Conservation (phyloP, 2,888 invertebrate species). For the Tiphia femorata region DNA sequence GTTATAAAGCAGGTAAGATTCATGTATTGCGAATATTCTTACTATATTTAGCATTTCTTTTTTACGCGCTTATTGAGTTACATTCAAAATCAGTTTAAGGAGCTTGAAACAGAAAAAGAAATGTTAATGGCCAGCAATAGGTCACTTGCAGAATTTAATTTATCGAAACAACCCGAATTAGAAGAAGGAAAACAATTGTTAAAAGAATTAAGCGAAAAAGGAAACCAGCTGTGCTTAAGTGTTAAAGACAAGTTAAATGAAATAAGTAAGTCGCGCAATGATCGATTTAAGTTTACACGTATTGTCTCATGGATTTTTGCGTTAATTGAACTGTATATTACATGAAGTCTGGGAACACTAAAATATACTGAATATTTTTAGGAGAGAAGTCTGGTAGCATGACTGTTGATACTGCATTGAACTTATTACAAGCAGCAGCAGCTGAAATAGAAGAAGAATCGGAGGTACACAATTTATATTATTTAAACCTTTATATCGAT, state of each 20-base stretch:
- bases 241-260: conserved; percentile 84
- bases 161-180: conserved; percentile 87
- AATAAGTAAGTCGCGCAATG: conserved; percentile 76
- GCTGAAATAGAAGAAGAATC: conserved; percentile 95
- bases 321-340: too few species aligned
- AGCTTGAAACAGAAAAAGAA: conserved; percentile 87
- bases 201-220: conserved; percentile 77
- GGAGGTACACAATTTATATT: conserved; percentile 72
- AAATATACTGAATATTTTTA: conserved; percentile 57
- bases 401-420: conserved; percentile 88
- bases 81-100: conserved; percentile 76
- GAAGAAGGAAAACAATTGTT: conserved; percentile 81
- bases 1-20: conserved; percentile 71
- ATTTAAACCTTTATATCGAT: background rate
- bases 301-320: background rate
- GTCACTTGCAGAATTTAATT: conserved; percentile 91
- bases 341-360: background rate
- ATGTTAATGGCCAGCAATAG: conserved; percentile 89
- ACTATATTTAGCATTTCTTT: background rate
- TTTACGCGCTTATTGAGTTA: conserved; percentile 20
- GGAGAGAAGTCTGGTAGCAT: conserved; percentile 82
- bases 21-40: background rate
- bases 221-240: conserved; percentile 76
- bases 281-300: background rate
- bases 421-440: conserved; percentile 90